Evolutionary conservation across 2,113 vertebrate species (phyloP), one percentile per base, ranked within the genome.

Genomic region (Pollimyrus isidori): DNA sequence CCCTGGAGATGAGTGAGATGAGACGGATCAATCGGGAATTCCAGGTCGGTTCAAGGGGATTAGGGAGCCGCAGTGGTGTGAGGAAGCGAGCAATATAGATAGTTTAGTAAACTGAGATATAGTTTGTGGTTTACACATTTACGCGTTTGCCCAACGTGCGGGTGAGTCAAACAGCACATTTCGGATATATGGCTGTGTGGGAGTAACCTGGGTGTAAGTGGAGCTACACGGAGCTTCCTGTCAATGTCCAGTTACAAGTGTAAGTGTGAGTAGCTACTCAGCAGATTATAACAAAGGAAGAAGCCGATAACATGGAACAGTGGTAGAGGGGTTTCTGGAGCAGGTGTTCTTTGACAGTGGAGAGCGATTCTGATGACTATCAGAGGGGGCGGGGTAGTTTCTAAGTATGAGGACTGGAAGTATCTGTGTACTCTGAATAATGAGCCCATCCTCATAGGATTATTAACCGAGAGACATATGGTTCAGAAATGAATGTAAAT

Each of bases 1-100:
- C 97, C 19, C 91, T 39, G 0, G 96, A 97, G 90, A 91, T 97
- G 62, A 92, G 94, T 80, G 96, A 98, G 93, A 92, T 97, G 0
- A 95, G 95, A 92, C 93, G 94, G 91, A 88, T 97, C 91, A 99
- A 98, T 95, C 96, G 95, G 91, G 93, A 97, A 69, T 92, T 97
- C 26, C 98, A 99, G 96, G 98, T 98, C 89, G 94, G 90, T 86
- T 13, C 30, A 53, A 15, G 17, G 82, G 69, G 4, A 10, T 42
- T 45, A 42, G 76, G 7, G 76, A 19, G n/a, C 10, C 3, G 13
- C 69, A 26, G 3, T 15, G 30, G 15, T 76, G 15, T 39, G 35
- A 76, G 35, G 15, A 39, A 17, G 4, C 0, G 35, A 35, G 65
- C 9, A 4, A 35, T 35, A 73, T n/a, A 15, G 65, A 26, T 26